phyloP scores from a whole-genome alignment of 2,888 invertebrate genomes.

The Conus canariensis region DNA sequence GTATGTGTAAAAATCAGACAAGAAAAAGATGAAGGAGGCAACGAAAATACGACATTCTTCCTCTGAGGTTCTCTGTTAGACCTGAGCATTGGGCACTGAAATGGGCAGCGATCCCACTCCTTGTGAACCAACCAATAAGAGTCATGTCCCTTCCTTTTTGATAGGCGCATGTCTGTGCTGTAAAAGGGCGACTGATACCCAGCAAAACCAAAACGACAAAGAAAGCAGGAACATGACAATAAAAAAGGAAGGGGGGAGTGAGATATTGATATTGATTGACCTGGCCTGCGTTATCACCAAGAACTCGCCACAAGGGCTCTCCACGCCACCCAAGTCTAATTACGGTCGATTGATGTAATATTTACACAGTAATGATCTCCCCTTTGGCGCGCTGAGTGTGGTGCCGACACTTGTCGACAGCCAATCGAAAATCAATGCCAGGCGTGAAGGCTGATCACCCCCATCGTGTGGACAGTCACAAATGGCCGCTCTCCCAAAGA shows the following conservation, averaged over 20 bases:
- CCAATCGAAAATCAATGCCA: constrained; percentile 42
- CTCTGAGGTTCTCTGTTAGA: too few species aligned
- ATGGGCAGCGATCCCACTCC: too few species aligned
- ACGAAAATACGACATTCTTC: too few species aligned
- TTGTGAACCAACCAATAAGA: too few species aligned
- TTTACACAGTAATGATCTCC: constrained; percentile 56
- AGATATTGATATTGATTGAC: constrained; percentile 10
- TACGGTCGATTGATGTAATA: constrained; percentile 56
- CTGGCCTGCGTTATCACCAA: constrained; percentile 24
- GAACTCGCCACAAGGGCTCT: neutral
- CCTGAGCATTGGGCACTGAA: too few species aligned
- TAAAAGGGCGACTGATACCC: constrained; percentile 30
- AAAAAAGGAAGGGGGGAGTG: neutral
- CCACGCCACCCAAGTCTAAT: constrained; percentile 49
- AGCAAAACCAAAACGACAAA: too few species aligned
- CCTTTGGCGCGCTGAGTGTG: constrained; percentile 41
- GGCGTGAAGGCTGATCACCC: constrained; percentile 33
- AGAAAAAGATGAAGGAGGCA: too few species aligned
- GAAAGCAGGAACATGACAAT: neutral
- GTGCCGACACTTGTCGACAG: constrained; percentile 28
- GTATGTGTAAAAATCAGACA: too few species aligned
- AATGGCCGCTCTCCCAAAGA: constrained; percentile 24
- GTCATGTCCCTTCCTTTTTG: constrained; percentile 1
- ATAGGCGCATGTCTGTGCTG: constrained; percentile 35
- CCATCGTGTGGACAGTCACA: constrained; percentile 31